Conservation (phyloP, 2,797 vertebrate genomes). For the Pangasius djambal region DNA sequence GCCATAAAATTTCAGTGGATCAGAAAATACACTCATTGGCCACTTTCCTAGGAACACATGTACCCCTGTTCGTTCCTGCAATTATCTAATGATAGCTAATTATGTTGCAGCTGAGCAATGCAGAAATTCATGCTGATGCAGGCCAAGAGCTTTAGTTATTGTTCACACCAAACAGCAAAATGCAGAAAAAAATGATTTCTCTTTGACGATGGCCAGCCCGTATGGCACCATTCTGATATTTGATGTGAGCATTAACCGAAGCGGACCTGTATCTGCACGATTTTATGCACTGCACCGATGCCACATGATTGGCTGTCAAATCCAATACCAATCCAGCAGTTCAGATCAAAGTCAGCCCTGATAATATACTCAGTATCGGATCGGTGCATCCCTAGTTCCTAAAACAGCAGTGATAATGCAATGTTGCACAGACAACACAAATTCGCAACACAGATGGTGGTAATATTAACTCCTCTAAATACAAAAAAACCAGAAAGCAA, state of each 20-base stretch:
- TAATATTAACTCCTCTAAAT: constrained; percentile 49
- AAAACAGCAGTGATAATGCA: constrained; percentile 36
- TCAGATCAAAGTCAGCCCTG: neutral
- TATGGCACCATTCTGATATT: neutral
- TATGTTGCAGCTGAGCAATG: neutral
- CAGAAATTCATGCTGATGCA: neutral
- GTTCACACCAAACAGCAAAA: neutral
- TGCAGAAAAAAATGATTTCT: neutral
- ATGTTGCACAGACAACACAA: constrained; percentile 31
- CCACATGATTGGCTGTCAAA: neutral
- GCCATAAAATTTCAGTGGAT: neutral
- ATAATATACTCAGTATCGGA: neutral
- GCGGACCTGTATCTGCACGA: neutral
- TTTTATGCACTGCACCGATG: neutral
- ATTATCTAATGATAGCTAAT: neutral
- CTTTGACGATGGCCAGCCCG: neutral
- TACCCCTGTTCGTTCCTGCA: neutral
- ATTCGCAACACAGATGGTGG: constrained; percentile 69
- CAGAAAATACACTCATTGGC: neutral
- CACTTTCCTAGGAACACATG: neutral
- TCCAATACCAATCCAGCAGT: neutral
- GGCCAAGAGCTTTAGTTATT: neutral
- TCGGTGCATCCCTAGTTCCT: constrained; percentile 4
- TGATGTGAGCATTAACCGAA: neutral
- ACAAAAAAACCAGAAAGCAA: constrained; percentile 62